Evolutionary conservation across 2,888 invertebrate genomes (phyloP), one percentile per base, ranked within the genome.

Genomic region (Azorinus chamasolen): DNA sequence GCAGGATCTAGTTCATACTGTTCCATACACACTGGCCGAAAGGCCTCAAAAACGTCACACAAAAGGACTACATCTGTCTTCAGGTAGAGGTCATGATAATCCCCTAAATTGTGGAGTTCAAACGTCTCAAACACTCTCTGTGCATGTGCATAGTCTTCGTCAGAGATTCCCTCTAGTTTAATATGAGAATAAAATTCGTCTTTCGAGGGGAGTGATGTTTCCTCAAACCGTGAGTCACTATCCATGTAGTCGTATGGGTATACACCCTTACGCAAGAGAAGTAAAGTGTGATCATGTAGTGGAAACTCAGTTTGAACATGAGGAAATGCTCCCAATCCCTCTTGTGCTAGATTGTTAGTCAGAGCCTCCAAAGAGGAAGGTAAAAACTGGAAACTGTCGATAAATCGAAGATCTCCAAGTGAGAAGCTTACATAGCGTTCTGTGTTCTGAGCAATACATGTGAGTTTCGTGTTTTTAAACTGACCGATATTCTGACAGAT

Each of bases 1-100:
- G 59, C 55, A 2, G 66, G 54, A 59, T 77, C 78, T 16, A 78
- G 32, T 22, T 54, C 46, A 55, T 88, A 89, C 24, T 72, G 69
- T 46, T 78, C n/a, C 10, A 43, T 46, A 27, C 45, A 72, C 22
- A 63, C 27, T 10, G 51, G 14, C 46, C 71, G 48, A 41, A 64
- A 74, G 0, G 53, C n/a, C 41, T 73, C 68, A 65, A 73, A 74
- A 0, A 70, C 68, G 54, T 68, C 62, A 25, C 65, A 61, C 20
- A 79, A 32, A 16, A 79, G 45, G 5, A 63, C 18, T 12, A 79
- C 72, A 61, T 78, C 73, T n/a, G 63, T 68, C 46, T 70, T 55
- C 14, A 70, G n/a, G 45, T 79, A 70, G 12, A 65, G 5, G 12
- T 66, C 68, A 53, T 64, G 64, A 53, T 75, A 75, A 6, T 75